Percentiles rank a stretch among this genome's conserved stretches.
These are phyloP conservation scores for Accipiter virgatus DNA, from an alignment of 2,113 vertebrate genomes.

Conservation along the genomic window DNA sequence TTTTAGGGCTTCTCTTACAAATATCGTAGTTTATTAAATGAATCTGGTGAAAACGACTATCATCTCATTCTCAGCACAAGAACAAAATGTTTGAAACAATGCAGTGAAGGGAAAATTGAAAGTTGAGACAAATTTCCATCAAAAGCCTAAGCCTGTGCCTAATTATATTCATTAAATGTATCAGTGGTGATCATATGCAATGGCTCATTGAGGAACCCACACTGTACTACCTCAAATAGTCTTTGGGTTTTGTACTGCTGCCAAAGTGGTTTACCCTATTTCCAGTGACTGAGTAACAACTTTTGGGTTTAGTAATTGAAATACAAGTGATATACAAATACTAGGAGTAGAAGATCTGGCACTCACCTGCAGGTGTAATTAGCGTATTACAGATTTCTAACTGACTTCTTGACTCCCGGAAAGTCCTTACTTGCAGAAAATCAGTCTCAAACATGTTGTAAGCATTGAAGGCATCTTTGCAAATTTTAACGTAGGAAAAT, in stretches of 20 bases:
- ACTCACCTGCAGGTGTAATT: not conserved
- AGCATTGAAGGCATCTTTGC: not conserved
- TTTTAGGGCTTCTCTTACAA: not conserved
- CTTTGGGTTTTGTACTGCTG: not conserved
- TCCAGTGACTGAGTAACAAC: not conserved
- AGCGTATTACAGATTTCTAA: not conserved
- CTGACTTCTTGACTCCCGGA: accelerated
- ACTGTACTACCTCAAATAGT: not conserved
- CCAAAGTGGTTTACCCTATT: not conserved
- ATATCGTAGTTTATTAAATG: not conserved
- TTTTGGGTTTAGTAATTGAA: not conserved
- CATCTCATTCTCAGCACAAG: not conserved
- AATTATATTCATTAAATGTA: not conserved
- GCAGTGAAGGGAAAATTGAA: not conserved
- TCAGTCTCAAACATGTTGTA: not conserved
- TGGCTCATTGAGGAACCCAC: not conserved
- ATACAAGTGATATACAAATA: not conserved
- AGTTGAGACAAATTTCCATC: not conserved
- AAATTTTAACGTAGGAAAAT: not conserved
- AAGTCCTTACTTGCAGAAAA: not conserved
- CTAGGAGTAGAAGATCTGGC: not conserved
- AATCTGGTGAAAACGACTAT: not conserved
- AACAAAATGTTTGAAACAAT: not conserved
- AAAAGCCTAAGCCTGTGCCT: not conserved
- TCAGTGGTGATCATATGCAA: not conserved